Base-by-base conservation (phyloP, 2,888 invertebrate genomes). In the Polydrusus pterygomalis region DNA sequence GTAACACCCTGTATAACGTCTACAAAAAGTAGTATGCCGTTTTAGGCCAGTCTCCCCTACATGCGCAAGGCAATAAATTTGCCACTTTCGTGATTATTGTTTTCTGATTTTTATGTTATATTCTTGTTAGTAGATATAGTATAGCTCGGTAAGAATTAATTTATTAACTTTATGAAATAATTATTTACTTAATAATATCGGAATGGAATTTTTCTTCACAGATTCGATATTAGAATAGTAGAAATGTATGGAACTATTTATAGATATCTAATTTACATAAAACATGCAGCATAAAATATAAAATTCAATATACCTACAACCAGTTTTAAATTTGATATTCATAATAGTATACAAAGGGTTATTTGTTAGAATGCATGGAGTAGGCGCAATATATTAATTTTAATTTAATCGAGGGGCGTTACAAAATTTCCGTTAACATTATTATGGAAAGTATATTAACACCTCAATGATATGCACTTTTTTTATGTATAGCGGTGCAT, bases 191-290 rank as follows among this genome's bases (percentile, higher is more conserved):
- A n/a, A 30, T 30, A 56, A 30, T 30, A 30, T 30, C 30, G 10
- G 5, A 30, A 11, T 30, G 10, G 20, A 20, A n/a, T 2, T 30
- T 56, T 34, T 9, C 56, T 34, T 34, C 34, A 56, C n/a, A 34
- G 9, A 30, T 34, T 56, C 9, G 34, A 34, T 56, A 56, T n/a
- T 34, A 56, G 15, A 56, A 56, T 34, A 34, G 8, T 15, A 15
- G 34, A 47, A 40, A 56, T 38, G 5, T 9, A 17, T 60, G 15
- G 34, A 1, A 13, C 38, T 60, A 60, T 60, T 38, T 40, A 17
- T 60, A 60, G 38, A 40, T 40, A 38, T 15, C 10, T 38, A 60
- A 34, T 60, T 60, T 38, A n/a, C 17, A 38, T 60, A 38, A 60
- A 60, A 10, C 9, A 47, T 6, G n/a, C 17, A 11, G 18, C 58